Evolutionary conservation across 2,888 invertebrate species (phyloP), one percentile per base, ranked within the genome.

Genomic region (Colostygia pectinataria): DNA sequence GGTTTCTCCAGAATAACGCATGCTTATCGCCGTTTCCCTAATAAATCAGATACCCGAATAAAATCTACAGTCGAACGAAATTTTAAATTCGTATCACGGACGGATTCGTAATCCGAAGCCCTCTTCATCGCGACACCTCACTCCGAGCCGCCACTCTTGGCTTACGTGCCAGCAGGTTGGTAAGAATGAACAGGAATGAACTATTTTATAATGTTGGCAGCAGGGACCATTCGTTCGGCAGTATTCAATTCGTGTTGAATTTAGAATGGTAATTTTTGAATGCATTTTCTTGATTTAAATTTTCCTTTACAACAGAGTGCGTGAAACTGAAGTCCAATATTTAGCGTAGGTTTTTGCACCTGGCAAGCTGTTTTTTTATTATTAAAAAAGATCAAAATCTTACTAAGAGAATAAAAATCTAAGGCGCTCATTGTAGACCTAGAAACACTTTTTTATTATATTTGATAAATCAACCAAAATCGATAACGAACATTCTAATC

Each of bases 41-140:
- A 55, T 56, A 57, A 66, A 61, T 65, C 69, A 65, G 59, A 53
- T 55, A 52, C 53, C 49, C 57, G 54, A 54, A 60, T 60, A 57
- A 60, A 59, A 61, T 57, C 54, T 50, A 50, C 53, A 57, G 55
- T 54, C 61, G 56, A 59, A 70, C 62, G 61, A 58, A 66, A 66
- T 63, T 65, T 49, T 40, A 67, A 68, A 72, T 72, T 71, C 71
- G 55, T 71, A 74, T 77, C 73, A 76, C 68, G 64, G 55, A 62
- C 63, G 70, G 64, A 66, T 66, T 68, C 66, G 66, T 62, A 65
- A 61, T 63, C 57, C 57, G 50, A 54, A 60, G 65, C 65, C 66
- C 65, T 67, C 66, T 60, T 63, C 65, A 63, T 46, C 33, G 52
- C 61, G 58, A 57, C 65, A 38, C 42, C 59, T 51, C 47, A 59